Conservation (phyloP, 2,797 vertebrate species). For the Tokudaia muenninki region DNA sequence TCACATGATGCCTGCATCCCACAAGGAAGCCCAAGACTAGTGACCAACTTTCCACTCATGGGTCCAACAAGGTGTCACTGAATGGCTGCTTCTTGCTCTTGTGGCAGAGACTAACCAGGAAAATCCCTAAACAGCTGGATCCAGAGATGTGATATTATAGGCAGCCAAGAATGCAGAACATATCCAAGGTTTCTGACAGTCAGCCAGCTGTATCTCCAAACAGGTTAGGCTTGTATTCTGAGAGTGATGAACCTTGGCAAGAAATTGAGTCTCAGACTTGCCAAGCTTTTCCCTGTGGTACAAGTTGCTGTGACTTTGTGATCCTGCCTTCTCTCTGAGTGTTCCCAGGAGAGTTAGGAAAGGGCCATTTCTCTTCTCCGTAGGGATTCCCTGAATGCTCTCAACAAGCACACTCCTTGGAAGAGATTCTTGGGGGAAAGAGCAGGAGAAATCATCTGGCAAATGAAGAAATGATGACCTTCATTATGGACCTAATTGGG, state of each 20-base stretch:
- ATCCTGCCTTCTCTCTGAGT: neutral
- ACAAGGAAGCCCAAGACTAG: neutral
- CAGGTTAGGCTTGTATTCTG: too few species aligned
- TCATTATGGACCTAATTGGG: neutral
- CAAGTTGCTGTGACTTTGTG: too few species aligned
- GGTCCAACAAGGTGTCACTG: neutral
- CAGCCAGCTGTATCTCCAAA: too few species aligned
- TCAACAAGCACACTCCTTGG: neutral
- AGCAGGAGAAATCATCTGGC: neutral
- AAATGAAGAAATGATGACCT: neutral
- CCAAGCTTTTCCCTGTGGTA: too few species aligned
- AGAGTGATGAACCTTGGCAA: too few species aligned
- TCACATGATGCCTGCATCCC: neutral
- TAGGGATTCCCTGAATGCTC: neutral
- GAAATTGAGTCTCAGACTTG: too few species aligned
- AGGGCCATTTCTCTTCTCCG: neutral
- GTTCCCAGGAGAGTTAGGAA: neutral
- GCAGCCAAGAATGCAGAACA: neutral
- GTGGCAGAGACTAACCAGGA: neutral
- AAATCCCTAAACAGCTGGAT: neutral
- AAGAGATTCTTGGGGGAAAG: neutral
- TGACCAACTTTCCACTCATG: neutral
- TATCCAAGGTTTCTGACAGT: too few species aligned
- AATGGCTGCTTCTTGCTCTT: neutral
- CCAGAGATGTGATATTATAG: neutral